A percentile compares a stretch with the other conserved stretches of the same genome.
These are phyloP conservation scores for Melinopterus prodromus DNA, from an alignment of 2,888 invertebrate genomes.

Conservation along the genomic window DNA sequence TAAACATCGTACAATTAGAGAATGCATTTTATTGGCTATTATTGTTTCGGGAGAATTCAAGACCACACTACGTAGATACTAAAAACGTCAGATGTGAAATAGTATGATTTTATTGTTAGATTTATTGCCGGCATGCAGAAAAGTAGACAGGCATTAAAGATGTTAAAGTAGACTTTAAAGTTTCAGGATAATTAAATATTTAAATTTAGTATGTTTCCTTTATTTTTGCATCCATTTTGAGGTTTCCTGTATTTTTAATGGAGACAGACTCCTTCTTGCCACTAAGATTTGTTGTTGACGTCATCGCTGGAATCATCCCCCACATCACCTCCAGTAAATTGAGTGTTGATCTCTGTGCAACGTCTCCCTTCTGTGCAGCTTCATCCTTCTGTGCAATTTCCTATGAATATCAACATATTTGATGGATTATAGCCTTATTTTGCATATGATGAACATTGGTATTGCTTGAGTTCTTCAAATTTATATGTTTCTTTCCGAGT, in stretches of 20 bases:
- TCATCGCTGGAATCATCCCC: not conserved
- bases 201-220: not conserved
- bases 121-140: no score
- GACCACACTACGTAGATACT: no score
- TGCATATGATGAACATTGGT: no score
- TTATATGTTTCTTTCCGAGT: no score
- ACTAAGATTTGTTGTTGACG: not conserved
- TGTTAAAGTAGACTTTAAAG: not conserved
- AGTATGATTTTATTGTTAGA: no score
- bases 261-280: not conserved
- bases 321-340: not conserved
- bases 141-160: not conserved
- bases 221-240: not conserved
- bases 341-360: not conserved
- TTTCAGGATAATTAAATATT: not conserved
- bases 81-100: no score
- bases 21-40: no score
- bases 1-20: no score
- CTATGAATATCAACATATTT: not conserved
- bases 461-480: no score
- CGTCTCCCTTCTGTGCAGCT: no score
- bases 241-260: not conserved
- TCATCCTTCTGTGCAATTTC: not conserved
- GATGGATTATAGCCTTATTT: not conserved
- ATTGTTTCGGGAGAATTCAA: no score